These are phyloP conservation scores for Sciurus niger DNA, from an alignment of 2,113 vertebrate species.

Conservation along the genomic window DNA sequence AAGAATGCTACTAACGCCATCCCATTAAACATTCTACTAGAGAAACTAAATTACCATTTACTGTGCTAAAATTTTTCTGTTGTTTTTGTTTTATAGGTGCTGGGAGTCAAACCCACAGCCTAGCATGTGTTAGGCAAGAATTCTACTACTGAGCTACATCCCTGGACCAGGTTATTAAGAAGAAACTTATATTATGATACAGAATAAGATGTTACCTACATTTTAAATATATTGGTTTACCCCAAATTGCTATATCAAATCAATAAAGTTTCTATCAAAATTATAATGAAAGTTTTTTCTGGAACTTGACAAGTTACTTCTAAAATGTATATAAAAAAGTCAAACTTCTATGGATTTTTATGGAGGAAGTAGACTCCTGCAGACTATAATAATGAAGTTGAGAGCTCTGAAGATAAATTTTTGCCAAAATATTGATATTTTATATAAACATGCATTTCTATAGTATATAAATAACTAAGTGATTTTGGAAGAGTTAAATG, in stretches of 20 bases:
- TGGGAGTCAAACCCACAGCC: neutral
- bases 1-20: neutral
- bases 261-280: neutral
- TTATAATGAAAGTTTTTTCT: neutral
- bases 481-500: neutral
- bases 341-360: neutral
- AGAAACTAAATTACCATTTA: neutral
- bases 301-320: neutral
- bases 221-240: neutral
- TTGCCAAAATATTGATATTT: neutral
- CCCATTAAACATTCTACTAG: neutral
- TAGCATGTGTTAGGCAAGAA: neutral
- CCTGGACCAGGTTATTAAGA: neutral
- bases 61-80: neutral
- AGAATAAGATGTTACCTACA: neutral
- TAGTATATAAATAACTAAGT: neutral
- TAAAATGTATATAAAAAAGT: neutral
- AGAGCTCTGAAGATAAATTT: neutral
- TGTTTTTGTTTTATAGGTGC: neutral
- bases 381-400: neutral
- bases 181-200: neutral
- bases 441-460: neutral
- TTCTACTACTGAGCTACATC: neutral
- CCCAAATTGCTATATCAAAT: neutral
- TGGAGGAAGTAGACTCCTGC: neutral